These are phyloP conservation scores for Lordiphosa collinella DNA, from an alignment of 1,140 invertebrate species.

Conservation along the genomic window DNA sequence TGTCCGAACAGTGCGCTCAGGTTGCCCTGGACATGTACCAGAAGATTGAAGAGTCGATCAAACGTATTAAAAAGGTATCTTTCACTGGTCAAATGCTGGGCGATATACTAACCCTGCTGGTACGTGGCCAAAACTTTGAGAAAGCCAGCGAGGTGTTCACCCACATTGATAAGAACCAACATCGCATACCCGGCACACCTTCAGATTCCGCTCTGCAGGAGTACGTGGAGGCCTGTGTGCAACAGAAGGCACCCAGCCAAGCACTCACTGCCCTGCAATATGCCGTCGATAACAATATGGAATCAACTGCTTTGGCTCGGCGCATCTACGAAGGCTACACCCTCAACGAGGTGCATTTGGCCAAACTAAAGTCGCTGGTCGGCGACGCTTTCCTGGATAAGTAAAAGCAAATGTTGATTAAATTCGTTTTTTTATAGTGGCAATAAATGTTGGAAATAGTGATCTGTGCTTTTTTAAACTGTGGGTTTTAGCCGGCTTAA, in stretches of 20 bases:
- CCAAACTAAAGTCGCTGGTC: slow-evolving; percentile 80
- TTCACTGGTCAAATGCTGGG: slow-evolving; percentile 83
- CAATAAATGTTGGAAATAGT: too few relatives aligned
- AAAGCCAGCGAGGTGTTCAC: slow-evolving; percentile 80
- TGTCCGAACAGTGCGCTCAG: slow-evolving; percentile 80
- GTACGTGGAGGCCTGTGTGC: slow-evolving; percentile 80
- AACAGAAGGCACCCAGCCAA: slow-evolving; percentile 80
- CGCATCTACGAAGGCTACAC: slow-evolving; percentile 79
- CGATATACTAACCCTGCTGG: slow-evolving; percentile 80
- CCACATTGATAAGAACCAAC: slow-evolving; percentile 81
- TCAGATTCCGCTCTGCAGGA: slow-evolving; percentile 78
- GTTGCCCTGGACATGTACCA: slow-evolving; percentile 82
- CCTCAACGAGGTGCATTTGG: slow-evolving; percentile 80
- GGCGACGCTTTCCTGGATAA: slow-evolving; percentile 75
- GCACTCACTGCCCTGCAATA: slow-evolving; percentile 81
- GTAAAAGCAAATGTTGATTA: slow-evolving; percentile 17
- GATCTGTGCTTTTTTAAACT: too few relatives aligned
- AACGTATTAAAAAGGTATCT: slow-evolving; percentile 71
- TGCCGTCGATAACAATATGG: slow-evolving; percentile 81
- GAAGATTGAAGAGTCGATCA: slow-evolving; percentile 79
- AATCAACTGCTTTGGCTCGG: slow-evolving; percentile 78
- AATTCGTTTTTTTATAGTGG: slow-evolving; percentile 23
- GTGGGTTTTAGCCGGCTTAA: too few relatives aligned
- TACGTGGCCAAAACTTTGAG: slow-evolving; percentile 80
- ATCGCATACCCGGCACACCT: slow-evolving; percentile 82